These are phyloP conservation scores for Drosophila kuntzei DNA, from an alignment of 2,888 invertebrate species.

Conservation along the genomic window DNA sequence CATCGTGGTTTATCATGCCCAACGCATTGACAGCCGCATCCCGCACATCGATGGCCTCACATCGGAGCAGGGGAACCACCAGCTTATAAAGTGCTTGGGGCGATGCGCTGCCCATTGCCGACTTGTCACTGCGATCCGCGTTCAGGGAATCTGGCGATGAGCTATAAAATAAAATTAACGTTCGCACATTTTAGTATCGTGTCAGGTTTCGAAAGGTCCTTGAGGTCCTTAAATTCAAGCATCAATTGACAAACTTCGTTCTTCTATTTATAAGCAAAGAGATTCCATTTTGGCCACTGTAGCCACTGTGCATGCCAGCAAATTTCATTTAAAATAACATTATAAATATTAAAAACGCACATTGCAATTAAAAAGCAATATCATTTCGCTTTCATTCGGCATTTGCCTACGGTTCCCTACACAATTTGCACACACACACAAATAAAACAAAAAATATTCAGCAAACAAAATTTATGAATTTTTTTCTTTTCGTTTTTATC, in stretches of 20 bases:
- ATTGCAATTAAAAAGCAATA: constrained; percentile 25
- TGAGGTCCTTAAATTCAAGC: constrained; percentile 13
- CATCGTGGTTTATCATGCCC: constrained; percentile 97
- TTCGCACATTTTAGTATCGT: constrained; percentile 57
- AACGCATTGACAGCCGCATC: constrained; percentile 97
- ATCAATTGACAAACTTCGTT: constrained; percentile 21
- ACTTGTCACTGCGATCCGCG: constrained; percentile 92
- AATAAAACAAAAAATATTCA: constrained; percentile 6
- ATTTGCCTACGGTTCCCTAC: constrained; percentile 4
- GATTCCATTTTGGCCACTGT: neutral
- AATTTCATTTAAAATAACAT: constrained; percentile 52
- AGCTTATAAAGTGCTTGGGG: constrained; percentile 96
- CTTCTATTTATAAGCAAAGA: constrained; percentile 31
- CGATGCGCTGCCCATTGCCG: constrained; percentile 89
- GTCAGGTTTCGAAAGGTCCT: constrained; percentile 2
- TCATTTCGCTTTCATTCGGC: neutral
- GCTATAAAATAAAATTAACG: constrained; percentile 86
- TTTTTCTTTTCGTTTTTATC: too few species aligned
- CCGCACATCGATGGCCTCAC: constrained; percentile 96
- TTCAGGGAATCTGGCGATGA: constrained; percentile 96
- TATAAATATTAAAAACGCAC: constrained; percentile 68
- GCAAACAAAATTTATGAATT: constrained; percentile 26
- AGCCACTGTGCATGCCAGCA: constrained; percentile 17
- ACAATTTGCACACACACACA: constrained; percentile 7
- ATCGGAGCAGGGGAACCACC: constrained; percentile 95